phyloP scores from a whole-genome alignment of 2,797 vertebrate genomes.

The Notolepis coatsorum region DNA sequence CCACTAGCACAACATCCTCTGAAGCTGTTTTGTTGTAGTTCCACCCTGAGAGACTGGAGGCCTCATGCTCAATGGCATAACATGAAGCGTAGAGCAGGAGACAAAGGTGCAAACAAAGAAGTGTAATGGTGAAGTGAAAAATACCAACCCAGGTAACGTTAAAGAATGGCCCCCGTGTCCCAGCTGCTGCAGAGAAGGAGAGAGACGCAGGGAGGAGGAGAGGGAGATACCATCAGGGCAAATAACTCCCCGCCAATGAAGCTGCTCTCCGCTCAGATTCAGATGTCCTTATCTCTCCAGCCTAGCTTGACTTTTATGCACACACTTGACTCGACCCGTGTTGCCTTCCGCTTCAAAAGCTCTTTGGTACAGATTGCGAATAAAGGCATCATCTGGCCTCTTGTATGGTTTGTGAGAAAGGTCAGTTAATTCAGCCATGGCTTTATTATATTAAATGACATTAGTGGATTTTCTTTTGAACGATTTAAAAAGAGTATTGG shows the following conservation, averaged over 20 bases:
- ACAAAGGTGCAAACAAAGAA: conserved; percentile 66
- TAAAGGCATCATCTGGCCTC: neutral
- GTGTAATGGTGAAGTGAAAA: conserved; percentile 48
- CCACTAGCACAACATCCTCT: conserved; percentile 25
- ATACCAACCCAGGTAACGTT: conserved; percentile 7
- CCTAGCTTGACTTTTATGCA: conserved; percentile 23
- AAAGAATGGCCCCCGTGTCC: conserved; percentile 10
- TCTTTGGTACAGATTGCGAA: neutral
- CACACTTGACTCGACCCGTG: conserved; percentile 12
- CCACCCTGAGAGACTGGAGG: conserved; percentile 37
- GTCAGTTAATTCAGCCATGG: neutral
- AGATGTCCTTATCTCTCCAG: conserved; percentile 31
- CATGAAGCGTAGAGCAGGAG: conserved; percentile 29
- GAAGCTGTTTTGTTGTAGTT: conserved; percentile 36
- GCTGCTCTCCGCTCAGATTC: conserved; percentile 28
- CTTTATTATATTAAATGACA: neutral
- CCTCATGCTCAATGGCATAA: conserved; percentile 18
- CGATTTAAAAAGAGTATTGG: too few relatives aligned
- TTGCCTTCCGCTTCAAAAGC: neutral
- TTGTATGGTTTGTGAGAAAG: neutral
- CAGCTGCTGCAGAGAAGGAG: conserved; percentile 14
- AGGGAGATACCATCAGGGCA: conserved; percentile 43
- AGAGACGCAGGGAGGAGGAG: conserved; percentile 17
- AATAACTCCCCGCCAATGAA: conserved; percentile 52
- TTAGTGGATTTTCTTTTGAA: too few relatives aligned